These are phyloP conservation scores for Gnatocerus cornutus DNA, from an alignment of 2,888 invertebrate genomes.

Conservation along the genomic window DNA sequence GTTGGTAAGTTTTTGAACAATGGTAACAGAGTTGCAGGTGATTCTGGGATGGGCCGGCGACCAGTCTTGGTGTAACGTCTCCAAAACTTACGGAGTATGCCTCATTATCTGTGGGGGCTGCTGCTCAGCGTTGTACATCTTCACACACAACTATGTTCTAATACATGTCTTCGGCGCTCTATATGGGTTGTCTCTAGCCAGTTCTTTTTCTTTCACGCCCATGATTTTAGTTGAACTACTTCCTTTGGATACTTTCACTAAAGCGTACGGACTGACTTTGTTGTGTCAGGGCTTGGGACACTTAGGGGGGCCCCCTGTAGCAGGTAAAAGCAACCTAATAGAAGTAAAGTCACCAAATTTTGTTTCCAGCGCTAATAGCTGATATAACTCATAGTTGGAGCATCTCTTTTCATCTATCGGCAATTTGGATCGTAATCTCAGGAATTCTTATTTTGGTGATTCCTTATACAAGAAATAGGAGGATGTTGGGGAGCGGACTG, in stretches of 20 bases:
- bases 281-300: conserved; percentile 95
- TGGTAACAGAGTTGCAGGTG: conserved; percentile 72
- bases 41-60: conserved; percentile 93
- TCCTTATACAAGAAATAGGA: conserved; percentile 79
- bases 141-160: conserved; percentile 66
- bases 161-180: conserved; percentile 72
- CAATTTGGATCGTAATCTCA: conserved; percentile 86
- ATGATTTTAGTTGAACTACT: conserved; percentile 91
- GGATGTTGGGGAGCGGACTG: conserved; percentile 74
- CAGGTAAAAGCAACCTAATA: conserved; percentile 75
- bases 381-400: conserved; percentile 84
- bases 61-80: conserved; percentile 86
- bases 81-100: conserved; percentile 87
- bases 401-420: conserved; percentile 86
- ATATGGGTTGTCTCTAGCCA: conserved; percentile 94
- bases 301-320: conserved; percentile 92
- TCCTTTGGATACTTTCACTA: conserved; percentile 92
- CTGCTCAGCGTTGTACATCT: conserved; percentile 75
- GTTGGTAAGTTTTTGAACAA: no score
- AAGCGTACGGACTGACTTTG: conserved; percentile 91
- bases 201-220: conserved; percentile 93
- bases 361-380: conserved; percentile 62
- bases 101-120: conserved; percentile 80
- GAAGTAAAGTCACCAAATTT: no score
- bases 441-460: conserved; percentile 81